Evolutionary conservation across 2,797 vertebrate genomes (phyloP).

Genomic region (Pipistrellus pipistrellus): DNA sequence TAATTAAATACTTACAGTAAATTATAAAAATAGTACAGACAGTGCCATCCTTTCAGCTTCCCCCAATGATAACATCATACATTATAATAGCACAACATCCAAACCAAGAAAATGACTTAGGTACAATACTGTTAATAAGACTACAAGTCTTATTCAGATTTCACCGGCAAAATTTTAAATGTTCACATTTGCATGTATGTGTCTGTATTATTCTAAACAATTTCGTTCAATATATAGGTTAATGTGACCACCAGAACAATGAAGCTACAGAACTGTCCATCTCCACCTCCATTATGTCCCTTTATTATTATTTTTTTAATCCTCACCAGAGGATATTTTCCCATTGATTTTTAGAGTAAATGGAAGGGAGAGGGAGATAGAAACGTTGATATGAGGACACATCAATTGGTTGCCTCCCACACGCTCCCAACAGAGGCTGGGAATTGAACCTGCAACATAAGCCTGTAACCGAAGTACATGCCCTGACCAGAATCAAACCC

Average conservation of each 20-base stretch:
- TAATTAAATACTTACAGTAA: conserved; percentile 56
- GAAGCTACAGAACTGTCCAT: background rate
- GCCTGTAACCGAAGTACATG: too few species aligned
- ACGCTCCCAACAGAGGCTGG: too few species aligned
- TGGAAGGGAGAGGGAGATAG: too few species aligned
- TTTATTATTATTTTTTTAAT: too few species aligned
- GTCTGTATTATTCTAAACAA: background rate
- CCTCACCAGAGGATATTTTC: too few species aligned
- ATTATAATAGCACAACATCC: conserved; percentile 24
- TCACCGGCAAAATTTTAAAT: conserved; percentile 30
- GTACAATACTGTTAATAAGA: background rate
- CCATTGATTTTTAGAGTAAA: too few species aligned
- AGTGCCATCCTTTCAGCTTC: background rate
- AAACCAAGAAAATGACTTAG: conserved; percentile 51
- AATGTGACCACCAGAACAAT: background rate
- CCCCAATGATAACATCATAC: background rate
- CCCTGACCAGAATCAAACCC: too few species aligned
- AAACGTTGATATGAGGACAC: too few species aligned
- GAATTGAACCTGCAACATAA: too few species aligned
- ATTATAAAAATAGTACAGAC: conserved; percentile 55
- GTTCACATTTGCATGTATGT: background rate
- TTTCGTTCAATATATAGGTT: conserved; percentile 8
- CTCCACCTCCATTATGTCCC: too few species aligned
- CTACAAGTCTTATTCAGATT: background rate
- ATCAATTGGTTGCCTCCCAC: too few species aligned